phyloP scores from a whole-genome alignment of 2,113 vertebrate genomes.

The Engraulis encrasicolus region DNA sequence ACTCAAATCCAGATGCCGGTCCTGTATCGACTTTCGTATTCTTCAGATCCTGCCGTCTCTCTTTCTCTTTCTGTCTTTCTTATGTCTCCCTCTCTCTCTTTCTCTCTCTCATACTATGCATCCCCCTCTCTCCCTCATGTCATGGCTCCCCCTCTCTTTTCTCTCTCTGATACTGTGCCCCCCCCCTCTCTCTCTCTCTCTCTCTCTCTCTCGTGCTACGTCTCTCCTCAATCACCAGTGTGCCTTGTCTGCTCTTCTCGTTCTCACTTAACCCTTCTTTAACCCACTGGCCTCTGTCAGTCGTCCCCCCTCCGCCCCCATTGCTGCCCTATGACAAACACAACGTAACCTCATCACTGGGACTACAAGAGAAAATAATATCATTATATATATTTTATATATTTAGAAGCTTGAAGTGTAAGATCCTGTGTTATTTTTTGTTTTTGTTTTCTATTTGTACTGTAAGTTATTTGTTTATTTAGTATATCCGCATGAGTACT shows the following conservation, averaged over 20 bases:
- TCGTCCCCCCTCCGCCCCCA: neutral
- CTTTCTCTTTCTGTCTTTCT: neutral
- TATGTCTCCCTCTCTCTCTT: neutral
- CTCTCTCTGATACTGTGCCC: neutral
- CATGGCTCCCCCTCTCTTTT: too few relatives aligned
- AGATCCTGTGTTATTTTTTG: slow-evolving; percentile 60
- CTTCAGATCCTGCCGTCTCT: neutral
- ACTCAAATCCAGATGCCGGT: slow-evolving; percentile 10
- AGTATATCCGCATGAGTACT: slow-evolving; percentile 75
- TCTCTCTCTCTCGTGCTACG: neutral
- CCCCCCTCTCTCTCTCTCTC: slow-evolving; percentile 16
- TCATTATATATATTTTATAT: neutral
- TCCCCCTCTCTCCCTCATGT: slow-evolving; percentile 15
- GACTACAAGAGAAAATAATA: slow-evolving; percentile 31
- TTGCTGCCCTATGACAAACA: slow-evolving; percentile 52
- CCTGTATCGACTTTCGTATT: neutral
- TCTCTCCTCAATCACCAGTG: slow-evolving; percentile 27
- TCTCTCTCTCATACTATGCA: neutral
- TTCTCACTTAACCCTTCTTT: neutral
- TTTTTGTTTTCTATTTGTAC: slow-evolving; percentile 59
- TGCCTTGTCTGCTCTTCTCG: neutral
- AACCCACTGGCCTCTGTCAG: neutral
- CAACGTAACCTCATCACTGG: slow-evolving; percentile 71
- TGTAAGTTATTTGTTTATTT: slow-evolving; percentile 75
- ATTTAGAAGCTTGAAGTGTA: neutral